These are phyloP conservation scores for Harpegnathos saltator DNA, from an alignment of 1,140 invertebrate species.

Conservation along the genomic window DNA sequence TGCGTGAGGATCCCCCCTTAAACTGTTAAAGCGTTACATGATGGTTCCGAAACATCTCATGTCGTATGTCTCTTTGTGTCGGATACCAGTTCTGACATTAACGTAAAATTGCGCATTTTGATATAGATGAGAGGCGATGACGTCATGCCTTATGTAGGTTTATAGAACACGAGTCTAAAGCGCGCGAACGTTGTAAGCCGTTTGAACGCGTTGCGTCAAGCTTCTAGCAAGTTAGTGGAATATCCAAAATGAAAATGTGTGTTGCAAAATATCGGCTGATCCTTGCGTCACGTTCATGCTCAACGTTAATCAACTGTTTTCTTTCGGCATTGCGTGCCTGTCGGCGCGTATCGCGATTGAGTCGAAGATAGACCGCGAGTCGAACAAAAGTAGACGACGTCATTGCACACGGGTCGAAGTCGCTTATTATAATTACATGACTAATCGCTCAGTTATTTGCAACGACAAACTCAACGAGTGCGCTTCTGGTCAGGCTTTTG, in stretches of 20 bases:
- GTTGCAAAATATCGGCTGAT: conserved; percentile 6
- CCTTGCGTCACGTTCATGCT: conserved; percentile 1
- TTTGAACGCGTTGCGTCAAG: conserved; percentile 22
- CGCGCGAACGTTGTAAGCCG: neutral
- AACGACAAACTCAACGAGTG: conserved; percentile 3
- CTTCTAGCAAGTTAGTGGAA: neutral
- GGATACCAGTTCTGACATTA: conserved; percentile 7
- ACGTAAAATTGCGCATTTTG: conserved; percentile 24
- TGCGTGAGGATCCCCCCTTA: too few relatives aligned
- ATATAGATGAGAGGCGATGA: conserved; percentile 45
- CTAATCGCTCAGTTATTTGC: conserved; percentile 39
- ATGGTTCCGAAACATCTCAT: too few relatives aligned
- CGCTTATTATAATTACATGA: conserved; percentile 23
- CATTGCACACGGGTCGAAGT: conserved; percentile 1
- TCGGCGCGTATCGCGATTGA: too few relatives aligned
- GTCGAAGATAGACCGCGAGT: neutral
- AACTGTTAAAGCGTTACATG: too few relatives aligned
- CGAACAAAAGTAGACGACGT: neutral
- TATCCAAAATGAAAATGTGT: neutral
- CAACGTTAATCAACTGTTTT: neutral
- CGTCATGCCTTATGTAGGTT: conserved; percentile 53
- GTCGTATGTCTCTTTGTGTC: neutral
- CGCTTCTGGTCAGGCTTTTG: neutral
- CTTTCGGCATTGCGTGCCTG: neutral
- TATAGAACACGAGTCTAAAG: conserved; percentile 32